Percentiles rank a stretch among this genome's conserved stretches.
Conservation (phyloP, 1,140 invertebrate species). For the Camponotus floridanus region DNA sequence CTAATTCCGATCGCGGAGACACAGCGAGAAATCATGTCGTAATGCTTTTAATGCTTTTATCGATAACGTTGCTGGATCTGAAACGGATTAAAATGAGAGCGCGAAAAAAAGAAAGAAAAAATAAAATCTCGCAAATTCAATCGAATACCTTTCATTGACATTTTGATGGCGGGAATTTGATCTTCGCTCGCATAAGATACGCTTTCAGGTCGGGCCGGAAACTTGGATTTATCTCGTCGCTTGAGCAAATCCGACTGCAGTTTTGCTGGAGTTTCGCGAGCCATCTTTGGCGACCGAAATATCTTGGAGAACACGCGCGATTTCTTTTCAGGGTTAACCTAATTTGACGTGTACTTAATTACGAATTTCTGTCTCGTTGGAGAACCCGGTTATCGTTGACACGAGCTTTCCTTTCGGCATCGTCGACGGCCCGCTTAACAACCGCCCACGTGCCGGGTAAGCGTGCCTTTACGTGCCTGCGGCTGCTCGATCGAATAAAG, state of each 20-base stretch:
- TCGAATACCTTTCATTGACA: constrained; percentile 13
- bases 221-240: neutral
- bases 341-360: constrained; percentile 71
- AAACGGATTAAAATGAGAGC: neutral
- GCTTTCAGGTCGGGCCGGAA: neutral
- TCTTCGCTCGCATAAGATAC: neutral
- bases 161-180: neutral
- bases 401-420: constrained; percentile 50
- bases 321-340: constrained; percentile 70
- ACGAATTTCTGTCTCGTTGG: constrained; percentile 70
- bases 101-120: constrained; percentile 18
- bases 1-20: constrained; percentile 29
- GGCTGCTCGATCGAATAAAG: constrained; percentile 43
- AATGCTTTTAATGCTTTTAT: constrained; percentile 31
- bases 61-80: neutral
- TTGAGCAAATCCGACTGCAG: constrained; percentile 21
- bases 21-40: neutral
- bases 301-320: constrained; percentile 14
- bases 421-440: constrained; percentile 43
- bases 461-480: constrained; percentile 51
- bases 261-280: neutral
- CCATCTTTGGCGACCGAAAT: constrained; percentile 62
- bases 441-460: constrained; percentile 61
- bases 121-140: neutral
- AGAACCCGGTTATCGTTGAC: constrained; percentile 50